These are phyloP conservation scores for Mormyrops boulengeri DNA, from an alignment of 2,797 vertebrate species.

Conservation along the genomic window DNA sequence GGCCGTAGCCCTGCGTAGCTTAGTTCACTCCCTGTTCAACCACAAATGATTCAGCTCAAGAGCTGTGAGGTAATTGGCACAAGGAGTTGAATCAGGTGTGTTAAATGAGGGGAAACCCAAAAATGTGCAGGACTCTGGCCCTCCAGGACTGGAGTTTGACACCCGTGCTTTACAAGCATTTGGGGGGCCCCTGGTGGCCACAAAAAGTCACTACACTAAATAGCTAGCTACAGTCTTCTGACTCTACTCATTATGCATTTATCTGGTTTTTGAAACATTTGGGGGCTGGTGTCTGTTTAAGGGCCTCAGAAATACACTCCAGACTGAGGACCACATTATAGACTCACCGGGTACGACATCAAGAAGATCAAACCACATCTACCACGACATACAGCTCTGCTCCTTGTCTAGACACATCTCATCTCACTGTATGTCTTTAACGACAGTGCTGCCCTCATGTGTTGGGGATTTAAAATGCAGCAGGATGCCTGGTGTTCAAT, in stretches of 20 bases:
- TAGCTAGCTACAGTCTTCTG: background rate
- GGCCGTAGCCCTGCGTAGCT: no score
- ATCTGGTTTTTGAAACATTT: background rate
- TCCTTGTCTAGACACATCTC: background rate
- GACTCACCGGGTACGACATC: background rate
- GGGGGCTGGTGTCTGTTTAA: background rate
- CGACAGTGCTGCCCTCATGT: background rate
- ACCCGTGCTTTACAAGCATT: background rate
- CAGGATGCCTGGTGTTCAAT: background rate
- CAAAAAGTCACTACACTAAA: background rate
- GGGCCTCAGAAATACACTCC: background rate
- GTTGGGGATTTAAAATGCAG: background rate
- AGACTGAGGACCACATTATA: background rate
- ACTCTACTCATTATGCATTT: background rate
- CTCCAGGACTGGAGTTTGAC: no score
- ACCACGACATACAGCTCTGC: background rate
- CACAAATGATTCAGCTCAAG: no score
- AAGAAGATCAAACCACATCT: background rate
- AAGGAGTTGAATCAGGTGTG: no score
- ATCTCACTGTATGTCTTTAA: background rate
- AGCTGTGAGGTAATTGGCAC: no score
- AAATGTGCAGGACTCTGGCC: no score
- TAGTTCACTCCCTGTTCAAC: no score
- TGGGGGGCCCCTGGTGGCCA: background rate
- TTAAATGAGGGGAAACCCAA: no score